Conservation (phyloP, 2,113 vertebrate species). For the Sigmodon hispidus region DNA sequence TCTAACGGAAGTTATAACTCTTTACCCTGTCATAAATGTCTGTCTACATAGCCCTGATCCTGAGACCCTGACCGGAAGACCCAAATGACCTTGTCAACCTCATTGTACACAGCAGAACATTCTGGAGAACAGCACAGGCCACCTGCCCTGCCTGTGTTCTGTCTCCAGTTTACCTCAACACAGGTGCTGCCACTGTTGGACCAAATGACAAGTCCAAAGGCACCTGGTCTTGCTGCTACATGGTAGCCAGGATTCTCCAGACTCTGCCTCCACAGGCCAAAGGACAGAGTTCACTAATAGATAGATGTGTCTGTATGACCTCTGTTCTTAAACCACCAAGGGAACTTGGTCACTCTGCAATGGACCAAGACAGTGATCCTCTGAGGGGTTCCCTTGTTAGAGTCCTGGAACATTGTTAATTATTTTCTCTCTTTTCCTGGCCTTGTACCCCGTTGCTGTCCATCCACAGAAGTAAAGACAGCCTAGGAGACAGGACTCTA, state of each 20-base stretch:
- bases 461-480: not conserved
- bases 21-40: not conserved
- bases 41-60: not conserved
- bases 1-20: not conserved
- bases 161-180: not conserved
- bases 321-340: not conserved
- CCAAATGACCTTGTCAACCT: not conserved
- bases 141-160: not conserved
- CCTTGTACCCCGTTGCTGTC: not conserved
- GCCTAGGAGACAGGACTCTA: not conserved
- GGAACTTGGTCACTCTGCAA: not conserved
- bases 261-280: not conserved
- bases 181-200: not conserved
- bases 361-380: not conserved
- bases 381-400: not conserved
- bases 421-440: not conserved
- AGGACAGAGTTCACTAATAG: not conserved
- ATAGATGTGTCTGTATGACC: not conserved
- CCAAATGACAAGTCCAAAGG: not conserved
- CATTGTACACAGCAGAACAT: not conserved
- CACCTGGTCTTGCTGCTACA: not conserved
- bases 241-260: not conserved
- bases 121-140: not conserved
- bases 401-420: no score
- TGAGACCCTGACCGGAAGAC: not conserved